phyloP scores from a whole-genome alignment of 2,888 invertebrate species.

The Mallateleia sp. region DNA sequence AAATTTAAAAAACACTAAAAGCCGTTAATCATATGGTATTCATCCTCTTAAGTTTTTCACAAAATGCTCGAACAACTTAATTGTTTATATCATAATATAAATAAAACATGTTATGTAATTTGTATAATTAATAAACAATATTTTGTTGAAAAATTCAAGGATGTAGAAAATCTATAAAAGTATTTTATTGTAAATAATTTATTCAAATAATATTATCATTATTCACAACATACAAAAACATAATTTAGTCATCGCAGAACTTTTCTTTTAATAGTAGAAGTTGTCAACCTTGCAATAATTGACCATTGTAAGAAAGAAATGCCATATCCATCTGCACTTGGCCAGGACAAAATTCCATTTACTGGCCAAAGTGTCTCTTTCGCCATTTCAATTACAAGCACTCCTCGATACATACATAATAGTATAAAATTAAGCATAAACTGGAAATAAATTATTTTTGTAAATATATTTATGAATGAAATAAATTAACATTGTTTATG shows the following conservation, averaged over 20 bases:
- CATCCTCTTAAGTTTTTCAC: no score
- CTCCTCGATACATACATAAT: slow-evolving; percentile 83
- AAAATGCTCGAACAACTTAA: no score
- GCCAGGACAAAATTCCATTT: slow-evolving; percentile 86
- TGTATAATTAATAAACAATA: no score
- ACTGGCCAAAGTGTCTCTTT: slow-evolving; percentile 85
- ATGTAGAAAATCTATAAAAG: no score
- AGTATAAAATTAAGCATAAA: slow-evolving; percentile 80
- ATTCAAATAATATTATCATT: slow-evolving; percentile 37
- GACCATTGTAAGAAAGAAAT: slow-evolving; percentile 87
- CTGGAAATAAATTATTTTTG: slow-evolving; percentile 68
- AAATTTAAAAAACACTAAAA: no score
- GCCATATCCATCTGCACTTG: slow-evolving; percentile 83
- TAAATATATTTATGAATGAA: neutral
- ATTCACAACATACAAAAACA: slow-evolving; percentile 26
- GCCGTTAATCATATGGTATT: no score
- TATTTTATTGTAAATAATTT: slow-evolving; percentile 33
- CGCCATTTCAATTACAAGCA: slow-evolving; percentile 85
- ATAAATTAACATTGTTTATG: neutral
- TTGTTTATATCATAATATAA: no score
- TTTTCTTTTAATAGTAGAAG: slow-evolving; percentile 54
- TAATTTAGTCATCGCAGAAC: slow-evolving; percentile 21
- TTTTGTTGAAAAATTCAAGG: no score
- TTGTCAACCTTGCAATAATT: slow-evolving; percentile 81
- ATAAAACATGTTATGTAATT: no score